Evolutionary conservation across 2,113 vertebrate genomes (phyloP), one percentile per base, ranked within the genome.

Genomic region (Pachyramphus minor): DNA sequence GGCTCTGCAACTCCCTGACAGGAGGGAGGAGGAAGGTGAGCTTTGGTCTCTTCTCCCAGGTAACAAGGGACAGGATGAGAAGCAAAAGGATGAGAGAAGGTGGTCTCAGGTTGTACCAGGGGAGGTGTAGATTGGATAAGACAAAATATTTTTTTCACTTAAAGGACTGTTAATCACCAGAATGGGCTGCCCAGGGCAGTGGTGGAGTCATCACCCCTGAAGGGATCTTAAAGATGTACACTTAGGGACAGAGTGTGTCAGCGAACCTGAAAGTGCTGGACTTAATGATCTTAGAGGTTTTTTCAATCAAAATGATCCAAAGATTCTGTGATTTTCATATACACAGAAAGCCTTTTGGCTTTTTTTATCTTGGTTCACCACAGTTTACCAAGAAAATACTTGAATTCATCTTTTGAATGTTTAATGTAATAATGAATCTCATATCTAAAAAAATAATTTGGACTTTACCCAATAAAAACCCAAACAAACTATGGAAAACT

Each of bases 1-100:
- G 3, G 2, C 11, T 60, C 30, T 44, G 8, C 39, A 72, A 3
- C 4, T 22, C 0, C n/a, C 39, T 88, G 45, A 24, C 21, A 49
- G 53, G 66, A 42, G 16, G 7, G 5, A 30, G 19, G 1, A 30
- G n/a, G 0, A 0, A 31, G 1, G 2, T 6, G 63, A 5, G 11
- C 2, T 2, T 52, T 1, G 0, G 20, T 25, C 28, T 73, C 1
- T 83, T 52, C 7, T 56, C 1, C 1, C 24, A 41, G 24, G 22
- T 49, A 30, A 42, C 10, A 24, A 50, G 17, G 7, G 17, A 16
- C 2, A 76, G 24, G 28, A 62, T 1, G 0, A 49, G 42, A 10
- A 1, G 5, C 17, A 78, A 30, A 13, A 69, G 12, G 19, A n/a
- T 25, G 8, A 45, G 15, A 12, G 2, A 0, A 8, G 2, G 31